A percentile compares a stretch with the other conserved stretches of the same genome.
Evolutionary conservation across 2,797 vertebrate species (phyloP).

Genomic region (Margarornis squamiger): DNA sequence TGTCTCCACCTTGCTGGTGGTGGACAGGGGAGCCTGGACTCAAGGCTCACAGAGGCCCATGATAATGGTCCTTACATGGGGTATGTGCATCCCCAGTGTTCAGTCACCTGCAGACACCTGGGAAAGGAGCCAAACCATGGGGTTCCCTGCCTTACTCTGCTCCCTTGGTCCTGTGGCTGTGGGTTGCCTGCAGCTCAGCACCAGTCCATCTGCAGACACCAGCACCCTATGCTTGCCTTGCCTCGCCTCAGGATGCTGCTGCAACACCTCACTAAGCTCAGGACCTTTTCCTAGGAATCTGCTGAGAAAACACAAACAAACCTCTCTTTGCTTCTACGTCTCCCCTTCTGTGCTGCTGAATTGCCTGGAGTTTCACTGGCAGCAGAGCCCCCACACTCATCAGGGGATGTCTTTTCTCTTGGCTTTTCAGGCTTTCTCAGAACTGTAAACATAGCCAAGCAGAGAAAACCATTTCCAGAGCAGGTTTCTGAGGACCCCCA

Average conservation of each 20-base stretch:
- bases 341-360: not conserved
- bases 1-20: not conserved
- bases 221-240: not conserved
- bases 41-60: not conserved
- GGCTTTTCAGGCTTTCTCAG: not conserved
- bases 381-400: not conserved
- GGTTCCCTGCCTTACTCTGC: not conserved
- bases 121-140: not conserved
- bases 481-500: not conserved
- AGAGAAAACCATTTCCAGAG: not conserved
- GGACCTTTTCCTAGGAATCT: not conserved
- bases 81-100: not conserved
- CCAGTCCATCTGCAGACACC: not conserved
- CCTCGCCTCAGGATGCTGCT: not conserved
- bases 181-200: not conserved
- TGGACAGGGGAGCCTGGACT: not conserved
- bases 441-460: not conserved
- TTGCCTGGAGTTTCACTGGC: not conserved
- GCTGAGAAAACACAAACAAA: not conserved
- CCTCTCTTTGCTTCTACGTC: not conserved
- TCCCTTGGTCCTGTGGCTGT: not conserved
- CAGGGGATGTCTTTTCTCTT: not conserved
- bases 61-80: not conserved
- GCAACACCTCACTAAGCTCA: not conserved
- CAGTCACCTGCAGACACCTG: not conserved